These are phyloP conservation scores for Ceraclea dissimilis DNA, from an alignment of 2,888 invertebrate genomes.

Conservation along the genomic window DNA sequence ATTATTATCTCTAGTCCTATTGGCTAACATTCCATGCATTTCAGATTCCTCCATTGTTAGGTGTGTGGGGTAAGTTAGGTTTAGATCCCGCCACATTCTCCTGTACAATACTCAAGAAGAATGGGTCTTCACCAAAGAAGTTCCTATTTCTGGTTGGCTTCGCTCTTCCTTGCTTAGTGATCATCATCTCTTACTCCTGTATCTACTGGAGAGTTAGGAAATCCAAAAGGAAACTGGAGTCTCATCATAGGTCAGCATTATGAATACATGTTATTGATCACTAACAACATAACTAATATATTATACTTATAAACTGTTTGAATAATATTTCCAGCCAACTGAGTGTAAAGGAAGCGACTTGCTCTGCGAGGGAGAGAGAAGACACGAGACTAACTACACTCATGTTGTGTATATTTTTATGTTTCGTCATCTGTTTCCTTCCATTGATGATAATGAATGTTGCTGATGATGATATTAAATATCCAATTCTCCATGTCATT, in stretches of 20 bases:
- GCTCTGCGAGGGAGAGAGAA: slow-evolving; percentile 46
- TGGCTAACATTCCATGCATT: no score
- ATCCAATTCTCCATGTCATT: slow-evolving; percentile 71
- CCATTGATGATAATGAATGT: slow-evolving; percentile 86
- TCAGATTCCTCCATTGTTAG: slow-evolving; percentile 70
- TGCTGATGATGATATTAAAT: slow-evolving; percentile 66
- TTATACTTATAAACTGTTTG: not conserved
- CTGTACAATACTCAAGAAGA: slow-evolving; percentile 76
- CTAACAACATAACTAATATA: no score
- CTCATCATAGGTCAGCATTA: slow-evolving; percentile 28
- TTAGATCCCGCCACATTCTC: slow-evolving; percentile 75
- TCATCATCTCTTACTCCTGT: slow-evolving; percentile 77
- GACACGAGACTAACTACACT: slow-evolving; percentile 75
- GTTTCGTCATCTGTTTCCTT: slow-evolving; percentile 79
- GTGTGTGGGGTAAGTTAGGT: slow-evolving; percentile 79
- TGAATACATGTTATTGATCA: no score
- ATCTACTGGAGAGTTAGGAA: slow-evolving; percentile 73
- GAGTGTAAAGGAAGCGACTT: slow-evolving; percentile 17
- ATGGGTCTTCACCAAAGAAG: slow-evolving; percentile 76
- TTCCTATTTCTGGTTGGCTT: slow-evolving; percentile 77
- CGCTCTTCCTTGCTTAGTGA: slow-evolving; percentile 75
- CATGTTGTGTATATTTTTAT: slow-evolving; percentile 82
- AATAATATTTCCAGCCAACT: slow-evolving; percentile 38
- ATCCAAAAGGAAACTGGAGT: slow-evolving; percentile 65
- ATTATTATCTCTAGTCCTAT: no score